These are phyloP conservation scores for Malthinus seriepunctatus DNA, from an alignment of 2,888 invertebrate species.

Conservation along the genomic window DNA sequence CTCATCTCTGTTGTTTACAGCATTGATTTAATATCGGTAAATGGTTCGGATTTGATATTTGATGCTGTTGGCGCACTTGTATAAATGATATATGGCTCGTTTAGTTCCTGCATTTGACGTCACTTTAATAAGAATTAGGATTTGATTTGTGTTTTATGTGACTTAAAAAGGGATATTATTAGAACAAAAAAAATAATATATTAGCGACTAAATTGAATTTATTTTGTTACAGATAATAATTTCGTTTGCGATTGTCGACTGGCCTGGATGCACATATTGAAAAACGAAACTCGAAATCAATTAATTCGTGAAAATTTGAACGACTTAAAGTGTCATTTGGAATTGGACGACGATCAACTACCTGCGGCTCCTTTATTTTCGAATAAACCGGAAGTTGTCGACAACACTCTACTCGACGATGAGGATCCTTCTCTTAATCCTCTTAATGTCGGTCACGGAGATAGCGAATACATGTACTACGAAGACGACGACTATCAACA, in stretches of 20 bases:
- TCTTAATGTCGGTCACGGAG: slow-evolving; percentile 16
- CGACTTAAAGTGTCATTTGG: slow-evolving; percentile 72
- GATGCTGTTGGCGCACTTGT: slow-evolving; percentile 29
- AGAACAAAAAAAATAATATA: background rate
- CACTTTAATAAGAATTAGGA: slow-evolving; percentile 35
- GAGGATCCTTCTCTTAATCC: slow-evolving; percentile 24
- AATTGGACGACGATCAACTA: slow-evolving; percentile 40
- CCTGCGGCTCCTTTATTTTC: slow-evolving; percentile 17
- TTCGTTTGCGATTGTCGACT: slow-evolving; percentile 83
- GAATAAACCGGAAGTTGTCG: slow-evolving; percentile 22
- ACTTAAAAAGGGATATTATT: background rate
- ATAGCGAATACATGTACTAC: slow-evolving; percentile 35
- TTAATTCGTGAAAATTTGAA: slow-evolving; percentile 71
- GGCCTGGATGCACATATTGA: slow-evolving; percentile 76
- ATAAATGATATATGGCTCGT: slow-evolving; percentile 34
- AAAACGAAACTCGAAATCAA: slow-evolving; percentile 74
- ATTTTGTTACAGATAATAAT: slow-evolving; percentile 72
- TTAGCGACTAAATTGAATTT: background rate
- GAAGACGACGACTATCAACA: slow-evolving; percentile 39
- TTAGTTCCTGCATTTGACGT: slow-evolving; percentile 33
- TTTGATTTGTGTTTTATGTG: slow-evolving; percentile 20
- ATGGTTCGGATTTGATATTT: slow-evolving; percentile 33
- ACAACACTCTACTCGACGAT: slow-evolving; percentile 33
- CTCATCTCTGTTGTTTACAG: slow-evolving; percentile 29
- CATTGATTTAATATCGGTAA: slow-evolving; percentile 37